Conservation (phyloP, 2,113 vertebrate species). For the Lipophrys pholis region DNA sequence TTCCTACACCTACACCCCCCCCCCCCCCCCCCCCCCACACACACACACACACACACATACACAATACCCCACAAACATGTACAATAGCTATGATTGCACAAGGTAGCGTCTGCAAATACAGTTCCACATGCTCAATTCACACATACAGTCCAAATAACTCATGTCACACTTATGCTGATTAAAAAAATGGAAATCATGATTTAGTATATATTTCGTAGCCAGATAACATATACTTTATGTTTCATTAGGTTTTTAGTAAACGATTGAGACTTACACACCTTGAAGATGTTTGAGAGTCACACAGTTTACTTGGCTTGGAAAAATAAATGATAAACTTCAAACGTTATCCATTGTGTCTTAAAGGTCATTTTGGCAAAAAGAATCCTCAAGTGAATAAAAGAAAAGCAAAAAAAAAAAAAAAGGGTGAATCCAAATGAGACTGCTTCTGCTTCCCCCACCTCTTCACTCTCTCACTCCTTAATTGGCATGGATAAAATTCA, state of each 20-base stretch:
- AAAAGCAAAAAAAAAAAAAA: constrained; percentile 74
- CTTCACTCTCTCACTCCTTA: constrained; percentile 91
- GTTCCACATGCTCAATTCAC: not conserved
- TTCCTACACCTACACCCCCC: constrained; percentile 29
- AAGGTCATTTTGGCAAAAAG: constrained; percentile 79
- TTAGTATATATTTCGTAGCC: constrained; percentile 1
- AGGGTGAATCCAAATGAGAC: constrained; percentile 60
- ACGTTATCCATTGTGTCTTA: constrained; percentile 76
- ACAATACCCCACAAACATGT: constrained; percentile 34
- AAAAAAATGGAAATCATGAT: constrained; percentile 3
- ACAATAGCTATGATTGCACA: constrained; percentile 13
- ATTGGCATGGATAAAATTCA: constrained; percentile 96
- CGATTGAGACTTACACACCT: not conserved
- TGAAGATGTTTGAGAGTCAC: constrained; percentile 23
- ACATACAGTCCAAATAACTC: constrained; percentile 18
- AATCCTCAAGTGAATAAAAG: constrained; percentile 81
- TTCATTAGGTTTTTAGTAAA: not conserved
- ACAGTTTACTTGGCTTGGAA: constrained; percentile 2
- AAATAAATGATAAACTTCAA: not conserved
- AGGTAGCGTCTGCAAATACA: constrained; percentile 18
- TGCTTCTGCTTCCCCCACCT: constrained; percentile 60
- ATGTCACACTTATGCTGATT: constrained; percentile 1
- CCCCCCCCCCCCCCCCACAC: no score
- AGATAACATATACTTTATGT: not conserved
- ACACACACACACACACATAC: constrained; percentile 1